Evolutionary conservation across 2,113 vertebrate species (phyloP), one percentile per base, ranked within the genome.

Genomic region (Oncorhynchus masou): DNA sequence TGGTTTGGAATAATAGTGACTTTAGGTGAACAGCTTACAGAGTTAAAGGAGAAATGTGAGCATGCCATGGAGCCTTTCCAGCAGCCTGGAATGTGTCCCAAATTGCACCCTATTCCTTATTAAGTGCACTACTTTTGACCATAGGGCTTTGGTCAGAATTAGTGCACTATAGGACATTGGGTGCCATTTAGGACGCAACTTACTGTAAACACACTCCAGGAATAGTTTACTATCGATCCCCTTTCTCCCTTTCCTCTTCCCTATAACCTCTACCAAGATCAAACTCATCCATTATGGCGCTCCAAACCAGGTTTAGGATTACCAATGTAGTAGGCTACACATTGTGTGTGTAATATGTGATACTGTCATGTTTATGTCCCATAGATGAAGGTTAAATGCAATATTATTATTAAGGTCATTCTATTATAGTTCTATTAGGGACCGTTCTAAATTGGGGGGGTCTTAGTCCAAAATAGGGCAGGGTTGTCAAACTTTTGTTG

Each of bases 11-110:
- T 71, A 79, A 77, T 65, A 76, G 57, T 78, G 67, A 84, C 83
- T 83, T 77, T 45, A 77, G 49, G 27, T 71, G 65, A 71, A 69
- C 78, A 78, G 31, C 62, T 76, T 24, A 67, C 16, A 22, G 71
- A 48, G 66, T 79, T 88, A 92, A 94, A 90, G 91, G 92, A 78
- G 77, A 90, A 74, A 62, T 75, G 71, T 74, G 83, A 39, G 3
- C 29, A 74, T 80, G 86, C 78, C 67, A 31, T 54, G 84, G 82
- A 70, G n/a, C 8, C 27, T 34, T 71, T 60, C 54, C 49, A 57
- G 27, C 49, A 75, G 22, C 49, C 81, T 88, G 3, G 39, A 1
- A 11, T 45, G 9, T 45, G 8, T 45, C 39, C 39, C 39, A 45
- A 45, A 45, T 45, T 9, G 9, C 39, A 45, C 39, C 39, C 9